Percentiles rank a stretch among this genome's conserved stretches.
These are phyloP conservation scores for Acanthosepion pharaonis DNA, from an alignment of 2,888 invertebrate genomes.

Conservation along the genomic window DNA sequence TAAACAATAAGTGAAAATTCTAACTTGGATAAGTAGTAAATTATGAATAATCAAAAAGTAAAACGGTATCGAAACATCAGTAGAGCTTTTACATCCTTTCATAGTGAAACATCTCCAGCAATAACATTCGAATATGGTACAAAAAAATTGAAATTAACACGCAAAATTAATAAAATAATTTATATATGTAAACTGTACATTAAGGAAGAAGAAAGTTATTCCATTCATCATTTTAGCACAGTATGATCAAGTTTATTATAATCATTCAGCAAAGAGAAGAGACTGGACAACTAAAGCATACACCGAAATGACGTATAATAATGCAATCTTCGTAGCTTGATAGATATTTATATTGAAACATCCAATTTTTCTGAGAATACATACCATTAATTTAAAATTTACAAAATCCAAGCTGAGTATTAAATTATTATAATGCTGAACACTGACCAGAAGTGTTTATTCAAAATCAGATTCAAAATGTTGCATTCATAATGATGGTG, in stretches of 20 bases:
- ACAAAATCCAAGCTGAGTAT: too few relatives aligned
- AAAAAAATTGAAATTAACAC: background rate
- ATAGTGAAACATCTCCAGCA: background rate
- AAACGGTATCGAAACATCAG: background rate
- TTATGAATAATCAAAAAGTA: background rate
- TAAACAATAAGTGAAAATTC: conserved; percentile 49
- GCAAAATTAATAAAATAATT: background rate
- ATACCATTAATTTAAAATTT: too few relatives aligned
- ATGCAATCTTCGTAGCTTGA: too few relatives aligned
- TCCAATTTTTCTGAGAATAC: too few relatives aligned
- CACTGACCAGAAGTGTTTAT: background rate
- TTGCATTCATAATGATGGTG: background rate
- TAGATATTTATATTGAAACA: too few relatives aligned
- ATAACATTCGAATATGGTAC: background rate
- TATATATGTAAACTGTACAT: background rate
- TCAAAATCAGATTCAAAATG: background rate
- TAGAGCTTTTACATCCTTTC: background rate
- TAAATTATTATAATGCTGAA: background rate
- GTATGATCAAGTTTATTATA: background rate
- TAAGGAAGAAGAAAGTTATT: background rate
- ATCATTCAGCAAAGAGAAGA: background rate
- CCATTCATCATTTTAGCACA: background rate
- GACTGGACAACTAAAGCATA: background rate
- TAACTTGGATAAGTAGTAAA: background rate
- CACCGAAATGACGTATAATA: background rate